phyloP scores from a whole-genome alignment of 1,140 invertebrate genomes.

The Melanaphis sacchari region DNA sequence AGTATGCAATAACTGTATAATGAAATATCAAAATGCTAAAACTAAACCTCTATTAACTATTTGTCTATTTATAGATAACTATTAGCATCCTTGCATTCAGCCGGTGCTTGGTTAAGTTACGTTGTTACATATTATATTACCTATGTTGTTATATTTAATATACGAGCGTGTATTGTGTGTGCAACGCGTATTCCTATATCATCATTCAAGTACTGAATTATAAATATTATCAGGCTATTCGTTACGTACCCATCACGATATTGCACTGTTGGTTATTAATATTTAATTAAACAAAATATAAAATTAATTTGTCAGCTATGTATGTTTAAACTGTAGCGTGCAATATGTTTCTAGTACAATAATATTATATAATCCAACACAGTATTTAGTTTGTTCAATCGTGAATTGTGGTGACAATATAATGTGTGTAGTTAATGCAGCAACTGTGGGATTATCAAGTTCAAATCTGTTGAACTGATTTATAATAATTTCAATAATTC shows the following conservation, averaged over 20 bases:
- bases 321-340: not conserved
- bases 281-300: not conserved
- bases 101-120: too few species aligned
- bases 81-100: not conserved
- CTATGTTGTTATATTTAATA: not conserved
- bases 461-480: not conserved
- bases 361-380: not conserved
- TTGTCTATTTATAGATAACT: too few species aligned
- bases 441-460: not conserved
- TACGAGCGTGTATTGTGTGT: not conserved
- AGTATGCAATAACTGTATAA: not conserved
- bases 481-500: not conserved
- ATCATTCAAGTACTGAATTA: not conserved
- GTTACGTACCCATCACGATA: not conserved
- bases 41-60: too few species aligned
- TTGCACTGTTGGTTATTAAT: too few species aligned
- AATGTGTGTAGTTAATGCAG: not conserved
- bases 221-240: not conserved
- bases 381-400: not conserved
- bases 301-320: not conserved
- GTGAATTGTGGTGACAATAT: not conserved
- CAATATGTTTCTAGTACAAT: not conserved
- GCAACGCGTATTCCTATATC: not conserved
- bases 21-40: too few species aligned
- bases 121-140: not conserved